Evolutionary conservation across 2,888 invertebrate species (phyloP).

Genomic region (Hypomecis punctinalis): DNA sequence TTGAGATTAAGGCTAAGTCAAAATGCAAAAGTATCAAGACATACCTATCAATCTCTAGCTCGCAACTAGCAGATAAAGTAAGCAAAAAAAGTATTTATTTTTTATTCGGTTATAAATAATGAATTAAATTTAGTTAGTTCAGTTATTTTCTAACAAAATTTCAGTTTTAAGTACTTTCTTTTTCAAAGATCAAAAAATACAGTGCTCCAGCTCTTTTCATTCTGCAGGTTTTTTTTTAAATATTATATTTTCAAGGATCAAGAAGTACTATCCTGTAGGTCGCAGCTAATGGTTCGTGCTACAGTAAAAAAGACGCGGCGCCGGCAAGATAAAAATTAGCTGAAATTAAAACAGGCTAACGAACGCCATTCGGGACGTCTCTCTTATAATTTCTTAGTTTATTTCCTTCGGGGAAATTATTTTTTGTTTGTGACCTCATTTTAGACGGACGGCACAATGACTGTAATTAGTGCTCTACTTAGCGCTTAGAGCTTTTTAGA

Average conservation of each 20-base stretch:
- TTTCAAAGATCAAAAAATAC: no score
- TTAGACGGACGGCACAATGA: slow-evolving; percentile 3
- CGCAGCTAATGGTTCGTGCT: slow-evolving; percentile 77
- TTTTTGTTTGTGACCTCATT: slow-evolving; percentile 35
- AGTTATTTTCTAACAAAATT: no score
- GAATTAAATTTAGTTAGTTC: no score
- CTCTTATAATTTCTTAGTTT: slow-evolving; percentile 46
- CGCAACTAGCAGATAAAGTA: no score
- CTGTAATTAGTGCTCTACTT: background rate
- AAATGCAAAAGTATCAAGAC: no score
- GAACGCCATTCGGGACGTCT: slow-evolving; percentile 74
- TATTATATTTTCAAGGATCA: slow-evolving; percentile 56
- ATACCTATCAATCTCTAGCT: no score
- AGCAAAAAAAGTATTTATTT: no score
- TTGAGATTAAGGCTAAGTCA: no score
- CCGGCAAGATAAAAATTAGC: slow-evolving; percentile 83
- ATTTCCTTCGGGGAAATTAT: slow-evolving; percentile 43
- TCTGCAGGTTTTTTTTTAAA: background rate
- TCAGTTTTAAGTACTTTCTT: no score
- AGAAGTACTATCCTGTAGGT: slow-evolving; percentile 44
- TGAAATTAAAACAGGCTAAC: slow-evolving; percentile 85
- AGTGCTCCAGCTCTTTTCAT: no score
- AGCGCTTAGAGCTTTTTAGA: background rate
- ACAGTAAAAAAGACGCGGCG: slow-evolving; percentile 76
- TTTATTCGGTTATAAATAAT: no score